A percentile compares a stretch with the other conserved stretches of the same genome.
Conservation (phyloP, 2,113 vertebrate genomes). For the Nycticebus coucang region DNA sequence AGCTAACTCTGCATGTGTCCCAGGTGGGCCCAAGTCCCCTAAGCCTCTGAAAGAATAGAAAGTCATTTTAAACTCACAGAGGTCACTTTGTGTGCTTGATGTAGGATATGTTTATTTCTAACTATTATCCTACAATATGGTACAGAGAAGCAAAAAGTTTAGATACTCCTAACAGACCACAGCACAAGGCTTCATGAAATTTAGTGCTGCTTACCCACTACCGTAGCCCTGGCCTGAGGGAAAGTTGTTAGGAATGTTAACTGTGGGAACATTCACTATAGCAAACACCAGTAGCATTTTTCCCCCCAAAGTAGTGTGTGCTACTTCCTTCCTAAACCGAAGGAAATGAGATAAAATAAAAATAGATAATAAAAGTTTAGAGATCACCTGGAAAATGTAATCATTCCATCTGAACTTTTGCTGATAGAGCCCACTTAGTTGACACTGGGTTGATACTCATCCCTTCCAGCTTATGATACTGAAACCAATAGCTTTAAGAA, state of each 20-base stretch:
- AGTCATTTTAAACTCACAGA: too few relatives aligned
- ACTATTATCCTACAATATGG: too few relatives aligned
- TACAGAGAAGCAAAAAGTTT: too few relatives aligned
- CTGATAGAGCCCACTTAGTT: constrained; percentile 27
- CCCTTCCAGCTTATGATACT: not conserved
- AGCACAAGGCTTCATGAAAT: constrained; percentile 54
- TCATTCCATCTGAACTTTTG: constrained; percentile 18
- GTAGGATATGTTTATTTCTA: too few relatives aligned
- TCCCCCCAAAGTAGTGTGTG: not conserved
- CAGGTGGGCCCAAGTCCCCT: too few relatives aligned
- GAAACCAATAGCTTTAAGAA: constrained; percentile 31
- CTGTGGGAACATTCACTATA: not conserved
- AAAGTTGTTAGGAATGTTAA: constrained; percentile 72
- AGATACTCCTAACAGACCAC: not conserved
- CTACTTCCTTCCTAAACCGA: not conserved
- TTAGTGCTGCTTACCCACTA: constrained; percentile 55
- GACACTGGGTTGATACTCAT: not conserved
- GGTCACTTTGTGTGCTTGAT: too few relatives aligned
- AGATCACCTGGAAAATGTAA: constrained; percentile 45
- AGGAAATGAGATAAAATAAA: constrained; percentile 47
- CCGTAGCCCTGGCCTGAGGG: constrained; percentile 72
- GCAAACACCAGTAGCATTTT: not conserved
- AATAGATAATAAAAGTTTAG: constrained; percentile 12
- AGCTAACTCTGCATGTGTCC: too few relatives aligned
- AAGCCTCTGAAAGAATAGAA: too few relatives aligned